Evolutionary conservation across 2,113 vertebrate genomes (phyloP).

Genomic region (Aspiorhynchus laticeps): DNA sequence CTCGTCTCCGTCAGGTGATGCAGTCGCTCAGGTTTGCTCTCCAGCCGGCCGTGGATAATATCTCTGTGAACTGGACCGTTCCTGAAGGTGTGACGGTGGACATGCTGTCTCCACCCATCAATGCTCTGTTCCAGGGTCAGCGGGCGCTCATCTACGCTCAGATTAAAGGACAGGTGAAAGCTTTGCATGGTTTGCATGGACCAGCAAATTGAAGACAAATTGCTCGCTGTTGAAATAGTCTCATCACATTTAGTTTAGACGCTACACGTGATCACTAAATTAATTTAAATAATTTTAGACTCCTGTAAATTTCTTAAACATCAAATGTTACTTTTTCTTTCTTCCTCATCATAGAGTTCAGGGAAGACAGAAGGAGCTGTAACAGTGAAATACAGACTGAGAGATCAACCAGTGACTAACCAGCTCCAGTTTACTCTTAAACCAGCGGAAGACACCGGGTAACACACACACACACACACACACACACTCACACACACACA

Average conservation of each 20-base stretch:
- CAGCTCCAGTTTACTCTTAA: background rate
- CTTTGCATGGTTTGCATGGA: background rate
- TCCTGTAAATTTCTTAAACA: background rate
- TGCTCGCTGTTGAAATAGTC: too few relatives aligned
- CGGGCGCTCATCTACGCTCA: background rate
- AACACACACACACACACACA: too few relatives aligned
- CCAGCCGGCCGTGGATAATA: slow-evolving; percentile 67
- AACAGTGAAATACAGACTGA: background rate
- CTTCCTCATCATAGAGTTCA: background rate
- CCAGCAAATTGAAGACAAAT: too few relatives aligned
- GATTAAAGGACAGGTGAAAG: slow-evolving; percentile 40
- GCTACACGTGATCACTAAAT: too few relatives aligned
- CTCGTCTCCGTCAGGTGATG: background rate
- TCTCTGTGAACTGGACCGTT: slow-evolving; percentile 69
- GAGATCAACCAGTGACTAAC: background rate
- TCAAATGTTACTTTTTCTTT: background rate
- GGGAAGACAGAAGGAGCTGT: background rate
- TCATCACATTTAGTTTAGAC: too few relatives aligned
- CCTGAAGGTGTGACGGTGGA: slow-evolving; percentile 66
- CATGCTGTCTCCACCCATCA: slow-evolving; percentile 68
- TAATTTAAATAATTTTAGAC: background rate
- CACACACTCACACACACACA: too few relatives aligned
- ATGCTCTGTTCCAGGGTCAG: slow-evolving; percentile 62
- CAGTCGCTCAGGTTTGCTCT: slow-evolving; percentile 71
- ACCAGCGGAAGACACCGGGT: slow-evolving; percentile 56